Conservation (phyloP, 2,888 invertebrate genomes). For the Cheilosia urbana region DNA sequence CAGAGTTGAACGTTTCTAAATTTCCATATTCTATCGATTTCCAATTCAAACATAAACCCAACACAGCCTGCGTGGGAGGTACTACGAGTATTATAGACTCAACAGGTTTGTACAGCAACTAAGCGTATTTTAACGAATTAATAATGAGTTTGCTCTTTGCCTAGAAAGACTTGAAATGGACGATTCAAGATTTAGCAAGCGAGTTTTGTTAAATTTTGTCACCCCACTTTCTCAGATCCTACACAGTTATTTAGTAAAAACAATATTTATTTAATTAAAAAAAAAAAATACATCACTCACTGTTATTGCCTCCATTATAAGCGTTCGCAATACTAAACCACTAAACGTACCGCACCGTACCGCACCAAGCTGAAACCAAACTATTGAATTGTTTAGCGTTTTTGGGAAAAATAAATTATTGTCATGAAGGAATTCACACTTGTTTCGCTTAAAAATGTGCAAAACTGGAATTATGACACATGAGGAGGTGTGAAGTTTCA, state of each 20-base stretch:
- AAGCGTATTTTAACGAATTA: too few species aligned
- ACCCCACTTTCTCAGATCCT: not conserved
- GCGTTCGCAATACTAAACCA: conserved; percentile 3
- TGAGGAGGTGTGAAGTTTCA: conserved; percentile 59
- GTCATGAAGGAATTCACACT: conserved; percentile 23
- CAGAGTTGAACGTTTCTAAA: too few species aligned
- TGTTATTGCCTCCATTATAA: conserved; percentile 23
- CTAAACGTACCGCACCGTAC: conserved; percentile 5
- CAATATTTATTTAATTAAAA: not conserved
- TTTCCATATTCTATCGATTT: too few species aligned
- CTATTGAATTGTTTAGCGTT: conserved; percentile 22
- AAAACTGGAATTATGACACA: conserved; percentile 59
- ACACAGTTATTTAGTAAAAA: not conserved
- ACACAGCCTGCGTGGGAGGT: too few species aligned
- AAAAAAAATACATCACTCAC: conserved; percentile 30
- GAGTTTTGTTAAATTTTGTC: too few species aligned
- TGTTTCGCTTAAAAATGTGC: conserved; percentile 51
- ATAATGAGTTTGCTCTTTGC: too few species aligned
- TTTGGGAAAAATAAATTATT: conserved; percentile 43
- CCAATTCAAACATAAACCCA: too few species aligned
- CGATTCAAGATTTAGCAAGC: too few species aligned
- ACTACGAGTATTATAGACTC: too few species aligned
- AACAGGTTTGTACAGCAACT: too few species aligned
- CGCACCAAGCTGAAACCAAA: conserved; percentile 27
- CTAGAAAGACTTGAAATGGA: too few species aligned